Evolutionary conservation across 2,797 vertebrate genomes (phyloP).

Genomic region (Denticeps clupeoides): DNA sequence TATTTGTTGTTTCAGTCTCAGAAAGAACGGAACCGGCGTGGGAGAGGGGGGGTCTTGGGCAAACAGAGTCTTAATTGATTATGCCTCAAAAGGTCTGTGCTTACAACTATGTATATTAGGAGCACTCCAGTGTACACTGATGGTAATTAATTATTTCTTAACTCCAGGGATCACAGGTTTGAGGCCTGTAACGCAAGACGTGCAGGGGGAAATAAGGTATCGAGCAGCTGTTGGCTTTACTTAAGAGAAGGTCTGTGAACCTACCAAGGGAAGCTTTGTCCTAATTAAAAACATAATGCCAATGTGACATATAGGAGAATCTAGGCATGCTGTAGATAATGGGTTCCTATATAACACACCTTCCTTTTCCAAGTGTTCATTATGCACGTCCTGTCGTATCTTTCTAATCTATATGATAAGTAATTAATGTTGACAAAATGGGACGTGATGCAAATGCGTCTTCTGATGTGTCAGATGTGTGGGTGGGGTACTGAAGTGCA

Average conservation of each 20-base stretch:
- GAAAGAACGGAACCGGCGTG: constrained; percentile 33
- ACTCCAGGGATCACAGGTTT: constrained; percentile 31
- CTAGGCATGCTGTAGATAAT: not conserved
- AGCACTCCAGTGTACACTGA: constrained; percentile 48
- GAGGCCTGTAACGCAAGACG: not conserved
- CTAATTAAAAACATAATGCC: constrained; percentile 10
- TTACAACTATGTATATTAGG: constrained; percentile 45
- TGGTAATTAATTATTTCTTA: constrained; percentile 60
- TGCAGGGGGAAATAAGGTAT: constrained; percentile 5
- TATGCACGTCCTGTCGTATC: constrained; percentile 1
- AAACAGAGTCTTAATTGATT: constrained; percentile 55
- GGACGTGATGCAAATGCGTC: no score
- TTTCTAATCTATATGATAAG: no score
- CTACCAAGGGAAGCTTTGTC: constrained; percentile 8
- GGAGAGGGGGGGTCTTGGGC: not conserved
- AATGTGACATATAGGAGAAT: not conserved
- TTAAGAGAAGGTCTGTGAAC: constrained; percentile 7
- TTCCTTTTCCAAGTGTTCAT: not conserved
- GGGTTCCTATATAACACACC: not conserved
- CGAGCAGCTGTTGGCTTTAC: constrained; percentile 15
- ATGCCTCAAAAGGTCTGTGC: constrained; percentile 60
- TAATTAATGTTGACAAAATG: no score
- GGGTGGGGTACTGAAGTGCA: no score
- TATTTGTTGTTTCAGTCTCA: constrained; percentile 69
- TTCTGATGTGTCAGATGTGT: no score